Evolutionary conservation across 2,888 invertebrate species (phyloP).

Genomic region (Helleia helle): DNA sequence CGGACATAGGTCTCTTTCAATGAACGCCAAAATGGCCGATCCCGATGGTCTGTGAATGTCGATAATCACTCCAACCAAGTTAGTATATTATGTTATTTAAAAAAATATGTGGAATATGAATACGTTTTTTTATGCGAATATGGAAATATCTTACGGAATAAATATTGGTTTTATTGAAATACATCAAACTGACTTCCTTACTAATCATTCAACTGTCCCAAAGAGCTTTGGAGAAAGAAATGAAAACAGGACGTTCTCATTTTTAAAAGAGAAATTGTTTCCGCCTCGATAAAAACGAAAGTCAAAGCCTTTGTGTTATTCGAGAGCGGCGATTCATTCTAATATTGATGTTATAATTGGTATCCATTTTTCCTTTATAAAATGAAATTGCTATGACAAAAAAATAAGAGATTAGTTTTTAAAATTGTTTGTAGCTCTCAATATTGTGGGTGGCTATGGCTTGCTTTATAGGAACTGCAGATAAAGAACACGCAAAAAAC

Average conservation of each 20-base stretch:
- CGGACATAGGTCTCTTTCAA: too few relatives aligned
- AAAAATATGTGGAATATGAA: too few relatives aligned
- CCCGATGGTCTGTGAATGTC: too few relatives aligned
- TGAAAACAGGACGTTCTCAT: slow-evolving; percentile 9
- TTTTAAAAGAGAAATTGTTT: slow-evolving; percentile 11
- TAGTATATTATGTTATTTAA: too few relatives aligned
- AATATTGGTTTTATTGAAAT: slow-evolving; percentile 10
- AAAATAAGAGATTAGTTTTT: neutral
- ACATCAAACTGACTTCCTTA: slow-evolving; percentile 11
- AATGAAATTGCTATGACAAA: neutral
- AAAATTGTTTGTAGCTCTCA: too few relatives aligned
- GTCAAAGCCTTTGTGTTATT: slow-evolving; percentile 5
- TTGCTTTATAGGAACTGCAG: too few relatives aligned
- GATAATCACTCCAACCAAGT: too few relatives aligned
- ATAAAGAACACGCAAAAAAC: too few relatives aligned
- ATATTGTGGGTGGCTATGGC: too few relatives aligned
- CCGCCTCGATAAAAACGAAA: neutral
- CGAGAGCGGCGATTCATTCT: neutral
- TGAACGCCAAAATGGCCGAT: too few relatives aligned
- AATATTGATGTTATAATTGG: slow-evolving; percentile 6
- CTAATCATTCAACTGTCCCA: slow-evolving; percentile 11
- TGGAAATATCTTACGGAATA: slow-evolving; percentile 4
- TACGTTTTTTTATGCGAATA: slow-evolving; percentile 7
- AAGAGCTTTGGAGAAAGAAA: slow-evolving; percentile 9
- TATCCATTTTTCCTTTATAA: neutral